Evolutionary conservation across 2,888 invertebrate species (phyloP), one percentile per base, ranked within the genome.

Genomic region (Maniola hyperantus): DNA sequence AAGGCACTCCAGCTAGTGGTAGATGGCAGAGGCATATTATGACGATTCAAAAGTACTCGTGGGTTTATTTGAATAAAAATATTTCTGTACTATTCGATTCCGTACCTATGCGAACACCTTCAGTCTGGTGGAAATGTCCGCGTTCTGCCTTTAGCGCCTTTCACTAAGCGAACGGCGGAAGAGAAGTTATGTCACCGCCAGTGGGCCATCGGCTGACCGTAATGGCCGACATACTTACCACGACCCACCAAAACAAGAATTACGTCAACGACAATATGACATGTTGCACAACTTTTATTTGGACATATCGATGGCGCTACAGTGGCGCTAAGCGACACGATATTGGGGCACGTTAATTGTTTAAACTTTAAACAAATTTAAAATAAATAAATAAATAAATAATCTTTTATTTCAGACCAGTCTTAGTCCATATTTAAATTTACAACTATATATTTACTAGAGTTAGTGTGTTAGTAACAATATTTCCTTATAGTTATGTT

Each of bases 181-280:
- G 89, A 88, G 82, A 77, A 63, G 84, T 91, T 91, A 91, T 89
- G 88, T 91, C 90, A 91, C 76, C 72, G 80, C 82, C 26, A 88
- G 81, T 90, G 87, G 90, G 90, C 84, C 91, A 91, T 84, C 85
- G 82, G 81, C 83, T 88, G 89, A 89, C 89, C 90, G 90, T 83
- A 85, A 89, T 90, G 84, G 79, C 80, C 87, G 91, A 83, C 91
- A 91, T 83, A 91, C 89, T 92, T 91, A 88, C 84, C 83, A 80
- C 88, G 88, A 87, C 85, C 87, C 84, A 87, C 86, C 87, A 89
- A 89, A 89, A 89, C 88, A 89, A 84, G 79, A 79, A 82, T 90
- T 89, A 88, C 90, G 88, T 88, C 89, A 89, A 84, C 82, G 72
- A 71, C 67, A 79, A 78, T 82, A 85, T 84, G 83, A 85, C 83